Evolutionary conservation across 2,888 invertebrate genomes (phyloP), one percentile per base, ranked within the genome.

Genomic region (Thera obeliscata): DNA sequence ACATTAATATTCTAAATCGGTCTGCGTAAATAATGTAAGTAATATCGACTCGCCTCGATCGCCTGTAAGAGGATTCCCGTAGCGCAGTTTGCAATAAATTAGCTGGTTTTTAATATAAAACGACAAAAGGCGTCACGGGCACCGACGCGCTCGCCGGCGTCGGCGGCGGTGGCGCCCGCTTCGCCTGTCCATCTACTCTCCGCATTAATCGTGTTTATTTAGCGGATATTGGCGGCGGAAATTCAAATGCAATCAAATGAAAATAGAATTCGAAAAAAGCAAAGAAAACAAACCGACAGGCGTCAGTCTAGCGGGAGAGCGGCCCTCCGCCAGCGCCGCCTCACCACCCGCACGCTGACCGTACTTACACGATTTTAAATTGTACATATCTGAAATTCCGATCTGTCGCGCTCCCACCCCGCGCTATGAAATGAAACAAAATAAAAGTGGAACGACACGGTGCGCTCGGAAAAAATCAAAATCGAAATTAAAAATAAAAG

Each of bases 161-260:
- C 76, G 76, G 73, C 77, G 81, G 76, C 78, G 79, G 85, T 87
- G 83, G 86, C 88, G 52, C 52, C 33, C 52, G 33, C 52, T 52
- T 22, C 87, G 89, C 83, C 91, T 89, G 91, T 92, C 92, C 91
- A 88, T 91, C 91, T 88, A 84, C 88, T 84, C 87, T 83, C 87
- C 89, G 88, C 93, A 94, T 93, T 94, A 94, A 94, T 94, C 94
- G 93, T 94, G 94, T 94, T 94, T 94, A 94, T 94, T 93, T 93
- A 94, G 91, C 90, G 91, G 93, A 93, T 94, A 94, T 94, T 89
- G 93, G 91, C 91, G 91, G 90, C 87, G 91, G 90, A 94, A 93
- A 93, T 93, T 93, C 91, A 93, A 92, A 93, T 93, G 92, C 93
- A 93, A 93, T 93, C 93, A 93, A 93, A 94, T 92, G 91, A 93